Percentiles rank a stretch among this genome's conserved stretches.
Evolutionary conservation across 2,113 vertebrate species (phyloP).

Genomic region (Megaleporinus macrocephalus): DNA sequence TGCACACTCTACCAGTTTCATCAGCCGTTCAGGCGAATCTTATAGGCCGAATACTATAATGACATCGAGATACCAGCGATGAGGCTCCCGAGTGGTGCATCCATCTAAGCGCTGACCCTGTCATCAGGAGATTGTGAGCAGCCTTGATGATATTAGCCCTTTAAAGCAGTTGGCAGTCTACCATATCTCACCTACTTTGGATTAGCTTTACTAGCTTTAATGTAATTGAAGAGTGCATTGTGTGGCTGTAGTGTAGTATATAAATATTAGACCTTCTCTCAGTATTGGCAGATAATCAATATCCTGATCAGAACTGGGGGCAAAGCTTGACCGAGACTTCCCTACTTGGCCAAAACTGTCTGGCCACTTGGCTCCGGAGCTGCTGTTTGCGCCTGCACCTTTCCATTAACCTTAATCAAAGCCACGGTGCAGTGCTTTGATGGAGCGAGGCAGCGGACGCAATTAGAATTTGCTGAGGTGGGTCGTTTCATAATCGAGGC

Average conservation of each 20-base stretch:
- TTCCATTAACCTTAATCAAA: slow-evolving; percentile 77
- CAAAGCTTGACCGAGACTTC: background rate
- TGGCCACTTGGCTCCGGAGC: background rate
- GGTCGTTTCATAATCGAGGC: slow-evolving; percentile 72
- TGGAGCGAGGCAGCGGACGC: slow-evolving; percentile 70
- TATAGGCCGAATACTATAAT: no score
- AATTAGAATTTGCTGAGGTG: slow-evolving; percentile 78
- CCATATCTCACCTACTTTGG: no score
- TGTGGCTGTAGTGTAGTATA: background rate
- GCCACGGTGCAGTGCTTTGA: slow-evolving; percentile 76
- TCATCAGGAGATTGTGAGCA: no score
- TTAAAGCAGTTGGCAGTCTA: no score
- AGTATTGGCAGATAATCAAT: background rate
- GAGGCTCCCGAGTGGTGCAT: no score
- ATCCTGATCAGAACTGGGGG: background rate
- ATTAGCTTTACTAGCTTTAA: no score
- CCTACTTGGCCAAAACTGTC: background rate
- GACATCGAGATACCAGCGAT: no score
- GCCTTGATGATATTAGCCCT: no score
- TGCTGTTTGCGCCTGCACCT: slow-evolving; percentile 8
- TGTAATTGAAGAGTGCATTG: background rate
- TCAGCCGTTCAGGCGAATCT: no score
- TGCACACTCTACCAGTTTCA: no score
- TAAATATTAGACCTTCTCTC: background rate
- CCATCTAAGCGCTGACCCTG: no score